Conservation (phyloP, 2,797 vertebrate species). For the Mus spretus region DNA sequence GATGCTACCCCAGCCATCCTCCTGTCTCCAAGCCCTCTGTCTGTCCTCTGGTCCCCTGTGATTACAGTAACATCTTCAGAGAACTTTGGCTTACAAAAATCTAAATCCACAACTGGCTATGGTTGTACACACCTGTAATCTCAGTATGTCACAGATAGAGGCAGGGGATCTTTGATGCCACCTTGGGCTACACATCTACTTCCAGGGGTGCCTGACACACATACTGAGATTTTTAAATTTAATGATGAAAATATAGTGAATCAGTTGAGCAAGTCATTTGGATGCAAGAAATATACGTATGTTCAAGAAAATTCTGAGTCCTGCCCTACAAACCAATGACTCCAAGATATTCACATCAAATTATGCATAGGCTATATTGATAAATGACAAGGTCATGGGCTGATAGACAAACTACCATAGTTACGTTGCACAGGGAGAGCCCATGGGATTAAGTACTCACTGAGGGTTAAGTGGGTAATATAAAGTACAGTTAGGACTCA, state of each 20-base stretch:
- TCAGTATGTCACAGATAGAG: not conserved
- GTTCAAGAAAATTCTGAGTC: conserved; percentile 6
- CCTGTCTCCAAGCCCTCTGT: conserved; percentile 15
- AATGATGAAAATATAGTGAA: not conserved
- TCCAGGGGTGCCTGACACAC: not conserved
- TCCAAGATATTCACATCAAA: not conserved
- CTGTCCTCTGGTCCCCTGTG: not conserved
- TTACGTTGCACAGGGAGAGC: not conserved
- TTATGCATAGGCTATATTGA: not conserved
- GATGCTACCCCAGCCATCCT: not conserved
- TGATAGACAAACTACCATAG: not conserved
- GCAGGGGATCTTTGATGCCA: not conserved
- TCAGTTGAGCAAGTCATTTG: not conserved
- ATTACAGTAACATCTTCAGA: not conserved
- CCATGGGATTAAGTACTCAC: conserved; percentile 13
- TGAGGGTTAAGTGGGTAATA: not conserved
- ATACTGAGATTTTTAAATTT: not conserved
- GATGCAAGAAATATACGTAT: not conserved
- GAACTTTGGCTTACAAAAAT: not conserved
- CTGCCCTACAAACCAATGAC: conserved; percentile 10
- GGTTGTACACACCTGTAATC: not conserved
- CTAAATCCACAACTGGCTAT: not conserved
- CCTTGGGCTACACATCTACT: not conserved
- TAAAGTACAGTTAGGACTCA: not conserved
- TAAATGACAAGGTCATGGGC: not conserved